Evolutionary conservation across 2,797 vertebrate species (phyloP), one percentile per base, ranked within the genome.

Genomic region (Orientallactaga sibirica): DNA sequence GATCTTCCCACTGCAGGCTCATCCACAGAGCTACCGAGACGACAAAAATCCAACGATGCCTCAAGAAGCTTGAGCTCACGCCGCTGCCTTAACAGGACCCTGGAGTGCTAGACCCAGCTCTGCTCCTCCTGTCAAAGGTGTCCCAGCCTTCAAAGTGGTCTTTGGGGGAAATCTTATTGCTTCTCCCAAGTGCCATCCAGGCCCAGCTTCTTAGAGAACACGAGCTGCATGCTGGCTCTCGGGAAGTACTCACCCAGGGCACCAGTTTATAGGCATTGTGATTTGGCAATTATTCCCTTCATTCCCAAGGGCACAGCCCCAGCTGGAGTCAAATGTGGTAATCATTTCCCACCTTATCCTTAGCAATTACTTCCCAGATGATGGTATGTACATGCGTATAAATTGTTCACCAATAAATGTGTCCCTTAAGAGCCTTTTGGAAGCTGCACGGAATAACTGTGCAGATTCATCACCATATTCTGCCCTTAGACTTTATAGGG

Each of bases 361-460:
- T 93, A 80, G 79, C 33, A 92, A 76, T 86, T 96, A 83, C 95
- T 76, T 93, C 88, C 79, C 94, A 73, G 93, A 86, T 75, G 79
- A 79, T 80, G 78, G 77, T 90, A 92, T 43, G 18, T 55, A 94
- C 66, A 58, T 88, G 1, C 71, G 94, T 92, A 92, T 94, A 97
- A 97, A 97, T 97, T 97, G 97, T 85, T 94, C 92, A 79, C 95
- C 94, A 84, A 94, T 22, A 61, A 98, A 97, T 95, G 97, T n/a
- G 84, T 97, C 98, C 97, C 87, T 95, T 91, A 94, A 7, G 0
- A 93, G 78, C 77, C 92, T 98, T 96, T 96, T 91, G 83, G 93
- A 92, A 97, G 86, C 97, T 95, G 97, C 97, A 94, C 91, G 91
- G 95, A 98, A 97, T 97, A 95, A 91, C 91, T 94, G 67, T 89